Evolutionary conservation across 2,797 vertebrate species (phyloP).

Genomic region (Myotis planiceps): DNA sequence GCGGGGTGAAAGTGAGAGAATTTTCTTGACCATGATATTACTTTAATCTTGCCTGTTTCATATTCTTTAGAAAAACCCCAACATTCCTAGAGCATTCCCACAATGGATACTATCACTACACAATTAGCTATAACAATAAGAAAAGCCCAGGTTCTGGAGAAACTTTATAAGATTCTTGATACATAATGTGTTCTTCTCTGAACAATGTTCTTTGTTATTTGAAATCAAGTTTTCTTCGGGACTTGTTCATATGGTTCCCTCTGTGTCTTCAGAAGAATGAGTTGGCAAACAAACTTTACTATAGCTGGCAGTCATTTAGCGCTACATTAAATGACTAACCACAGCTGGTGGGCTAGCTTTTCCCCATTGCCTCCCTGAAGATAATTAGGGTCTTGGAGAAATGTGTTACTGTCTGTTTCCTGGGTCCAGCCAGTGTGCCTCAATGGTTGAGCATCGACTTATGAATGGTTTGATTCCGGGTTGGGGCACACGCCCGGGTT

Average conservation of each 20-base stretch:
- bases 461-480: too few relatives aligned
- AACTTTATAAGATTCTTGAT: neutral
- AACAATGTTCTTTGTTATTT: neutral
- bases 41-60: slow-evolving; percentile 26
- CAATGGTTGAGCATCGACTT: too few relatives aligned
- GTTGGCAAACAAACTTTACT: neutral
- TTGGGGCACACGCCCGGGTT: too few relatives aligned
- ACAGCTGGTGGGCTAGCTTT: neutral
- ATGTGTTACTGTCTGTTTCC: neutral
- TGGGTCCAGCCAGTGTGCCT: neutral
- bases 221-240: neutral
- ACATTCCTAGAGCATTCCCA: neutral
- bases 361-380: neutral
- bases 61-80: neutral
- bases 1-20: neutral
- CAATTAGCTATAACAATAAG: neutral
- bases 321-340: neutral
- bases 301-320: neutral
- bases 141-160: neutral
- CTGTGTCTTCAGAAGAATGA: neutral
- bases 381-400: slow-evolving; percentile 31
- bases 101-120: too few relatives aligned
- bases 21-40: neutral
- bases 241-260: neutral
- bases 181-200: neutral